Percentiles rank a stretch among this genome's conserved stretches.
These are phyloP conservation scores for Spilosoma lubricipeda DNA, from an alignment of 2,888 invertebrate species.

Conservation along the genomic window DNA sequence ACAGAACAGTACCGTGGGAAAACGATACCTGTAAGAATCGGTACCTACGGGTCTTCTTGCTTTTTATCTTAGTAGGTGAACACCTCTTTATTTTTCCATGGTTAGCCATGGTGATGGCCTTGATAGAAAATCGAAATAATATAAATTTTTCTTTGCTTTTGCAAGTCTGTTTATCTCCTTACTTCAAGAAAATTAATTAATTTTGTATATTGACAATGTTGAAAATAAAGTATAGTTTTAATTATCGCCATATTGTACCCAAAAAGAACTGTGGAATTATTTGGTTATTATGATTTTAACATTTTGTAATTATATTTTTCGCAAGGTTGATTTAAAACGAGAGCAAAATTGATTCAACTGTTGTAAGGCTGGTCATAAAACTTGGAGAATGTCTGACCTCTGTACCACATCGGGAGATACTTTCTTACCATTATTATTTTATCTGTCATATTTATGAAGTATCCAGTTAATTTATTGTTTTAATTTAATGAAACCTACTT, in stretches of 20 bases:
- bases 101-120: not conserved
- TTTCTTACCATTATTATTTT: conserved; percentile 57
- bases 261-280: conserved; percentile 18
- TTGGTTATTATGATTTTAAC: conserved; percentile 43
- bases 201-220: not conserved
- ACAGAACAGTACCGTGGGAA: not conserved
- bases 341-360: conserved; percentile 60
- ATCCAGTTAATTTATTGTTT: not conserved
- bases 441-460: conserved; percentile 44
- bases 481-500: not conserved
- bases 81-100: too few relatives aligned
- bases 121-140: too few relatives aligned
- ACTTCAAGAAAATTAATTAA: not conserved
- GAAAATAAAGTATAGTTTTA: not conserved
- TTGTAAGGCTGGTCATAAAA: conserved; percentile 58
- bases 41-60: too few relatives aligned
- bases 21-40: too few relatives aligned
- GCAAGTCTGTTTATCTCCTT: not conserved
- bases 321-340: conserved; percentile 68
- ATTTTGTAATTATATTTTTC: conserved; percentile 59
- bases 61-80: too few relatives aligned
- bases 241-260: not conserved
- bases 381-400: conserved; percentile 64
- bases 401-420: conserved; percentile 41
- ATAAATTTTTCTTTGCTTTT: not conserved